Conservation (phyloP, 2,888 invertebrate species). For the Oscheius myriophilus region DNA sequence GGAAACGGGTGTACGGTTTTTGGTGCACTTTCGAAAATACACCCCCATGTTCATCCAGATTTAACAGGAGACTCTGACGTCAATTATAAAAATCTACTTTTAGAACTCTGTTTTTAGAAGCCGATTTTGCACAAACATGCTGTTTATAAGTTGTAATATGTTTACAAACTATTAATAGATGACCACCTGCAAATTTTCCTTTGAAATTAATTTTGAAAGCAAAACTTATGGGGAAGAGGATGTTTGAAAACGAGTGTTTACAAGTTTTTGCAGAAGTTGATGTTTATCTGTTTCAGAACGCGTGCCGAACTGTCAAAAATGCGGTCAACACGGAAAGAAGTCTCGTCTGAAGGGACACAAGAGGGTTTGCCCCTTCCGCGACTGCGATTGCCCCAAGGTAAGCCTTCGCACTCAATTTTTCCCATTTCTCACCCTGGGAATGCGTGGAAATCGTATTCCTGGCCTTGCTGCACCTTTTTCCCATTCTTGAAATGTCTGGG, state of each 20-base stretch:
- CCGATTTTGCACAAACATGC: no score
- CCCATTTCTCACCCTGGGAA: background rate
- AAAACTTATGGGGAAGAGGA: no score
- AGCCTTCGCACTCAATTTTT: constrained; percentile 28
- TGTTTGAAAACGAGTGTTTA: background rate
- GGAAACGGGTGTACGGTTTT: no score
- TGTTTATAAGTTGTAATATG: no score
- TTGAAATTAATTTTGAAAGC: no score
- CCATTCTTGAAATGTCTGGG: background rate
- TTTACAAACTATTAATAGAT: no score
- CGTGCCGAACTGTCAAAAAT: constrained; percentile 67
- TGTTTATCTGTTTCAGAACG: constrained; percentile 56
- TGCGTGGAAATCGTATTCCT: background rate
- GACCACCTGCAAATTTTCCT: no score
- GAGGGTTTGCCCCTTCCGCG: constrained; percentile 63
- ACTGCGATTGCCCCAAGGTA: constrained; percentile 64
- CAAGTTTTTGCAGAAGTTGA: background rate
- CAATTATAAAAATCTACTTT: no score
- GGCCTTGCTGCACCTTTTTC: background rate
- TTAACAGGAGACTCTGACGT: no score
- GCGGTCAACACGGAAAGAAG: constrained; percentile 66
- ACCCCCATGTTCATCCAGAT: no score
- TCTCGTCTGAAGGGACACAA: constrained; percentile 68
- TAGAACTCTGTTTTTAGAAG: no score
- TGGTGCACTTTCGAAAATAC: no score